A percentile compares a stretch with the other conserved stretches of the same genome.
Evolutionary conservation across 2,797 vertebrate genomes (phyloP).

Genomic region (Hemibagrus guttatus): DNA sequence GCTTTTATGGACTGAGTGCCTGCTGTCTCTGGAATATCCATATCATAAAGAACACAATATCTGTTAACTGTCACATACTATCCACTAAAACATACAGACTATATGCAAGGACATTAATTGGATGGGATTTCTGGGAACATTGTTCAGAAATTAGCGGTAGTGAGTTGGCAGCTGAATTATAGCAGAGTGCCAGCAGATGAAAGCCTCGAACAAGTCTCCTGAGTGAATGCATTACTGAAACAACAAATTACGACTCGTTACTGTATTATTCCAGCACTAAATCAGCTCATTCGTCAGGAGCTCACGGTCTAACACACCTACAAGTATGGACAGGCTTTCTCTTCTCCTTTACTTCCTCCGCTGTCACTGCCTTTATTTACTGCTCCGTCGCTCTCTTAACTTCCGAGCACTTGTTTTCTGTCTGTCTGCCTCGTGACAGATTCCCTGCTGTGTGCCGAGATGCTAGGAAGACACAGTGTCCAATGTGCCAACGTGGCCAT

Average conservation of each 20-base stretch:
- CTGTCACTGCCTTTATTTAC: conserved; percentile 16
- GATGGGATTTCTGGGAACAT: conserved; percentile 62
- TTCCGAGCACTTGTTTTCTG: conserved; percentile 22
- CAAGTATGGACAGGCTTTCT: not conserved
- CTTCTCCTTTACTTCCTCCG: conserved; percentile 15
- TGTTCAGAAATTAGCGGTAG: conserved; percentile 19
- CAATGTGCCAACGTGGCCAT: not conserved
- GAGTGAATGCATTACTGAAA: conserved; percentile 28
- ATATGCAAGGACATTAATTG: conserved; percentile 59
- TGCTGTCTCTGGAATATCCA: not conserved
- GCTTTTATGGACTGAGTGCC: not conserved
- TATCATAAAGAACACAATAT: not conserved
- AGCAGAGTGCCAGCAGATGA: conserved; percentile 29
- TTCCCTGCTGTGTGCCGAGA: not conserved
- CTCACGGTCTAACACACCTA: conserved; percentile 21
- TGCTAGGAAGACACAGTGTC: not conserved
- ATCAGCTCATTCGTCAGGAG: conserved; percentile 20
- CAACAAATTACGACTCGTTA: conserved; percentile 37
- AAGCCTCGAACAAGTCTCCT: conserved; percentile 23
- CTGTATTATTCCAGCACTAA: conserved; percentile 33
- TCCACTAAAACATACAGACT: not conserved
- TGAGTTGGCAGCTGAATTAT: conserved; percentile 11
- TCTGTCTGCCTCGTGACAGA: conserved; percentile 19
- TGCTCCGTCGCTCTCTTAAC: not conserved
- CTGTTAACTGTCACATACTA: not conserved